Evolutionary conservation across 2,113 vertebrate genomes (phyloP), one percentile per base, ranked within the genome.

Genomic region (Leiothrix lutea): DNA sequence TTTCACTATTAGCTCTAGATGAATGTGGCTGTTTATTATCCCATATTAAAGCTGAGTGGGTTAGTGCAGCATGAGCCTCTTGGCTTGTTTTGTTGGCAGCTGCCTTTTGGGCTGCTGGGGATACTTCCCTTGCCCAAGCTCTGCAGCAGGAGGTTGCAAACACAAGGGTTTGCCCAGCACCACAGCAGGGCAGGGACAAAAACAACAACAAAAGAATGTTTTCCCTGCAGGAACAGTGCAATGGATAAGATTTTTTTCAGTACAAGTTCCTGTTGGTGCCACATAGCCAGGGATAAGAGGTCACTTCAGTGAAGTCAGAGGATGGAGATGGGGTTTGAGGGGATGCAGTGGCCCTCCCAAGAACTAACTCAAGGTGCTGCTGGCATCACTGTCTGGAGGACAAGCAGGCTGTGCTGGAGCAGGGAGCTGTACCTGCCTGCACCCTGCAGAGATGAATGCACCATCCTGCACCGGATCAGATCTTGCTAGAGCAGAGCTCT

Each of bases 1-100:
- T 90, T 85, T 94, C 66, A 40, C 45, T 88, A 8, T 61, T 57
- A 70, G 54, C 54, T 66, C 50, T 54, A 47, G 69, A 70, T 78
- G 44, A 80, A 92, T 31, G 69, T 60, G 51, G 40, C 69, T 91
- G 77, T 85, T 94, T 80, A 42, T 90, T 72, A 33, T 61, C 62
- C 70, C 28, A 7, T 75, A 45, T 53, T 79, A 84, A 85, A 90
- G 36, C 62, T 61, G 71, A 73, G 60, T 2, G 18, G 72, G 80
- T 77, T 80, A 83, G 78, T 3, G 9, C 67, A 73, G 67, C 28
- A 23, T 8, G 13, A 95, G 50, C 51, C 56, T 85, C 42, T 87
- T 47, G 74, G 88, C 82, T 80, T 51, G 35, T 79, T 94, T 85
- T 86, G 57, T 66, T 88, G 80, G 75, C 67, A 86, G 80, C 62